Percentiles rank a stretch among this genome's conserved stretches.
Evolutionary conservation across 2,113 vertebrate species (phyloP).

Genomic region (Rousettus leschenaultii): DNA sequence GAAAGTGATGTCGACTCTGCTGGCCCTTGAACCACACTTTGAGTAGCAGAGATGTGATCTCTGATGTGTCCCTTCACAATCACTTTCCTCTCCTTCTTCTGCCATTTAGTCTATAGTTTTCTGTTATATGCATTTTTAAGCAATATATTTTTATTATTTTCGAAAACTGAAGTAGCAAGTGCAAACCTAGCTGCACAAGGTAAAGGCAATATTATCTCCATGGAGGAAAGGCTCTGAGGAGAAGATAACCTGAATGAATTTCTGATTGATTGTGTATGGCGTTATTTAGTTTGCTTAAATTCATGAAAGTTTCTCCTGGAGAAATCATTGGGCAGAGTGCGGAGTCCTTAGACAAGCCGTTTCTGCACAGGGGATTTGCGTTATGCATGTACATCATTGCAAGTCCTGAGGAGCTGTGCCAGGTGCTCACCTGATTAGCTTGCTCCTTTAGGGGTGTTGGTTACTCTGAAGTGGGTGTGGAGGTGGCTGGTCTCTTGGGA

Average conservation of each 20-base stretch:
- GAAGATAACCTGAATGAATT: neutral
- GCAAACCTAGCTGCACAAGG: neutral
- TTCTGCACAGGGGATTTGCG: rapidly evolving
- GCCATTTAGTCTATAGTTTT: neutral
- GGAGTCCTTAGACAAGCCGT: neutral
- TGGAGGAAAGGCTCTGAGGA: neutral
- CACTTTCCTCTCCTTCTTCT: neutral
- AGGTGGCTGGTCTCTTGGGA: neutral
- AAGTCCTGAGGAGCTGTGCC: neutral
- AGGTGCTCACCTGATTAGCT: neutral
- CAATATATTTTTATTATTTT: neutral
- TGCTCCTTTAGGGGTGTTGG: neutral
- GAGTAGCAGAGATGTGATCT: neutral
- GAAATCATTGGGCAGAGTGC: neutral
- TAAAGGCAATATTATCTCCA: neutral
- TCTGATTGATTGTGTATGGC: neutral
- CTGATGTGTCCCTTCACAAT: neutral
- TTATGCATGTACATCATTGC: neutral
- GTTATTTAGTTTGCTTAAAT: neutral
- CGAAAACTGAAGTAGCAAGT: neutral
- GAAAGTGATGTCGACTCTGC: rapidly evolving
- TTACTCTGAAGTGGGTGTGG: neutral
- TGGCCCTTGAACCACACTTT: neutral
- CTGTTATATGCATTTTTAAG: neutral
- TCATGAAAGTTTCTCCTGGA: neutral